Base-by-base conservation (phyloP, 2,113 vertebrate genomes). In the Vulpes lagopus region DNA sequence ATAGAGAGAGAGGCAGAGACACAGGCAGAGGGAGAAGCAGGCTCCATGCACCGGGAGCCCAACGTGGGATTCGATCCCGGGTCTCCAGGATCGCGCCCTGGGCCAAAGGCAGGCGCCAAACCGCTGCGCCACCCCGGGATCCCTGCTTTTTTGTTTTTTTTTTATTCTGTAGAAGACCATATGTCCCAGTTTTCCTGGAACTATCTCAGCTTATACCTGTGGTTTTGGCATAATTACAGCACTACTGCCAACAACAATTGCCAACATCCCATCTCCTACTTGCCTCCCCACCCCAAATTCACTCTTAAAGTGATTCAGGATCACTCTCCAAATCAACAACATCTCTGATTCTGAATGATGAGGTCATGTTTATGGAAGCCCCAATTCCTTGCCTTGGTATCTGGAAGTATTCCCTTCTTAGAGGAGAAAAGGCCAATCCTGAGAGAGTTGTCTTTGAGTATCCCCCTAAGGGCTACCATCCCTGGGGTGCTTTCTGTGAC, bases 311-410 rank as follows among this genome's bases (percentile, higher is more conserved):
- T 25, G 25, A 55, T 10, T 64, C 49, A 19, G 8, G 3, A 38
- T 82, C 27, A 71, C 27, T 82, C 16, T 80, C n/a, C 3, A 23
- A 80, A 11, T 53, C 32, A 73, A 30, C 0, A 2, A 8, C 1
- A 38, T 80, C 57, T 95, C 32, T 62, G 55, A 12, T 94, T 82
- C 78, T 64, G 27, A 85, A 94, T 80, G 78, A 74, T 19, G 5
- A 83, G 38, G 23, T 83, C 49, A 83, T 65, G 67, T 69, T 19
- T 12, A n/a, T 3, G 49, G 27, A 11, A 15, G 51, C 5, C 51
- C 19, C 11, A 19, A 35, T 23, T n/a, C 11, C 27, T 32, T 82
- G 55, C 25, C 25, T 69, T 5, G n/a, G n/a, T 8, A 17, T 62
- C 85, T 86, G 84, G 38, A 67, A 79, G 55, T 20, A 9, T 49